A percentile compares a stretch with the other conserved stretches of the same genome.
These are phyloP conservation scores for Coccyzus lansbergi DNA, from an alignment of 2,797 vertebrate genomes.

Conservation along the genomic window DNA sequence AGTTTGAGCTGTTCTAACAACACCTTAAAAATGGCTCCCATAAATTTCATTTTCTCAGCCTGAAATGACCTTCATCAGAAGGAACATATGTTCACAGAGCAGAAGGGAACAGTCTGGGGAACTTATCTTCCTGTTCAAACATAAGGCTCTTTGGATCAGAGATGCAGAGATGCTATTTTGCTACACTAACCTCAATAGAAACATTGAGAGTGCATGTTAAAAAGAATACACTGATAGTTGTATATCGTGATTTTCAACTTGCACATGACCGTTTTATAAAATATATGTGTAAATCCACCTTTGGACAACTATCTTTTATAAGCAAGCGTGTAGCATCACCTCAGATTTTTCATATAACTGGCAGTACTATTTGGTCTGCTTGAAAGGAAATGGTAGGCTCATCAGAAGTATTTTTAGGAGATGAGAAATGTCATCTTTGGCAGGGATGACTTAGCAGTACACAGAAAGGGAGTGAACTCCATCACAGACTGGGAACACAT, in stretches of 20 bases:
- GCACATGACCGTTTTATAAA: background rate
- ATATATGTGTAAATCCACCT: background rate
- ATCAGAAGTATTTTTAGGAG: conserved; percentile 55
- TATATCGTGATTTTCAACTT: background rate
- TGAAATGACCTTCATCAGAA: conserved; percentile 9
- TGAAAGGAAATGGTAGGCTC: conserved; percentile 3
- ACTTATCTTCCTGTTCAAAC: background rate
- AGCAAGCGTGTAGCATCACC: background rate
- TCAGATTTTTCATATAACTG: background rate
- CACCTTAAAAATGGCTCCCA: background rate
- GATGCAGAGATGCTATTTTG: background rate
- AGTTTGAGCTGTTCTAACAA: background rate
- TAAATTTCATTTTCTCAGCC: background rate
- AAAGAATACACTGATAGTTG: background rate
- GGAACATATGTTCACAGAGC: background rate
- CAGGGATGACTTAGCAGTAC: conserved; percentile 20
- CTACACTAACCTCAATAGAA: background rate
- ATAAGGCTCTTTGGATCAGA: background rate
- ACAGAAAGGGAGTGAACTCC: conserved; percentile 15
- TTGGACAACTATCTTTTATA: background rate
- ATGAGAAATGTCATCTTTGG: conserved; percentile 57
- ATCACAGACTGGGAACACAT: conserved; percentile 30
- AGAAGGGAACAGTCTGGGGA: conserved; percentile 1
- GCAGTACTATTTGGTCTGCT: background rate
- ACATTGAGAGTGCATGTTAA: background rate